A percentile compares a stretch with the other conserved stretches of the same genome.
These are phyloP conservation scores for Mythimna ferrago DNA, from an alignment of 2,888 invertebrate genomes.

Conservation along the genomic window DNA sequence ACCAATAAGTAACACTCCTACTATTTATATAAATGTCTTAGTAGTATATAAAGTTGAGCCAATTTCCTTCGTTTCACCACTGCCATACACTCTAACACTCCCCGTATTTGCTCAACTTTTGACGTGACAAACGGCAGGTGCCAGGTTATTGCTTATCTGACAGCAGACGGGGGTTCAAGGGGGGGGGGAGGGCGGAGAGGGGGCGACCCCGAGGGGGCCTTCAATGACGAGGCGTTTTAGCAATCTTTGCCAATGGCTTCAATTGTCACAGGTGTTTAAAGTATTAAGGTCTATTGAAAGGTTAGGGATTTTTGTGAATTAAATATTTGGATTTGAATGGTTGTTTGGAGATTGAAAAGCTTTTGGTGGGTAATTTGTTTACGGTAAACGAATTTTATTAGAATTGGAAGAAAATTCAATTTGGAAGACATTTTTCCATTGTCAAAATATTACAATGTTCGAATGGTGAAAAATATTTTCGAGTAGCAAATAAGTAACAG, in stretches of 20 bases:
- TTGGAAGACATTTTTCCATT: not conserved
- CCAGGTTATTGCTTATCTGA: conserved; percentile 75
- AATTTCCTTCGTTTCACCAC: conserved; percentile 33
- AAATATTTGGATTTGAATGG: conserved; percentile 30
- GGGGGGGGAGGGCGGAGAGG: conserved; percentile 28
- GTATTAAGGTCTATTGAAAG: conserved; percentile 36
- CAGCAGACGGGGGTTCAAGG: conserved; percentile 52
- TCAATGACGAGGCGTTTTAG: conserved; percentile 61
- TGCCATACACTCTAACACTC: conserved; percentile 32
- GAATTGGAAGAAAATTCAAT: not conserved
- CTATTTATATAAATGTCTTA: not conserved
- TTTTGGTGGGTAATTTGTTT: conserved; percentile 37
- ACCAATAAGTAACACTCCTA: not conserved
- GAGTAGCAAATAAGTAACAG: not conserved
- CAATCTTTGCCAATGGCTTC: conserved; percentile 40
- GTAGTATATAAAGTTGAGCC: conserved; percentile 24
- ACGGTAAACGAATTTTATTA: conserved; percentile 17
- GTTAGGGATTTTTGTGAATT: conserved; percentile 30
- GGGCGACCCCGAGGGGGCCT: conserved; percentile 17
- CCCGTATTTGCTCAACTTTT: conserved; percentile 64
- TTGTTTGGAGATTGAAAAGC: conserved; percentile 9
- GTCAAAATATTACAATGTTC: not conserved
- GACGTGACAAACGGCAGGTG: conserved; percentile 72
- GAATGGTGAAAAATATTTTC: not conserved
- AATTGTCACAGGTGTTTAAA: conserved; percentile 54